Percentiles rank a stretch among this genome's conserved stretches.
Evolutionary conservation across 2,888 invertebrate genomes (phyloP).

Genomic region (Euspilapteryx auroguttella): DNA sequence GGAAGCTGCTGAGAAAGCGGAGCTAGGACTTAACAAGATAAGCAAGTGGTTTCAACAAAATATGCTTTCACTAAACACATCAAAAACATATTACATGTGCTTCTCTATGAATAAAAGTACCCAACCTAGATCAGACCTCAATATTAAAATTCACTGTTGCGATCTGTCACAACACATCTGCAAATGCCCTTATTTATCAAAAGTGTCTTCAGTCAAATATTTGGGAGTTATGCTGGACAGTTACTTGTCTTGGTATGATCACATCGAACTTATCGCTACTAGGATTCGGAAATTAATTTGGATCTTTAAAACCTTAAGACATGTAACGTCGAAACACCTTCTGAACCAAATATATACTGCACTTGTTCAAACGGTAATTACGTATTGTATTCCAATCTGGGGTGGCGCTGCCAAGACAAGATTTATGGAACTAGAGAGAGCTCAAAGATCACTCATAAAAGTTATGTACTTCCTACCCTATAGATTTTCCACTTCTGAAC

Average conservation of each 20-base stretch:
- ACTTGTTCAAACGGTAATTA: not conserved
- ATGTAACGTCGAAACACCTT: not conserved
- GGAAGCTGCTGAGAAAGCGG: not conserved
- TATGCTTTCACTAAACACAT: not conserved
- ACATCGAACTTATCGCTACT: not conserved
- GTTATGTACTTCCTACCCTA: too few species aligned
- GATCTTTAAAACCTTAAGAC: not conserved
- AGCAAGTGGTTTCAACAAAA: not conserved
- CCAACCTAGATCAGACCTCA: not conserved
- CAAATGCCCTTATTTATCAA: not conserved
- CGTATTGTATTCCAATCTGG: too few species aligned
- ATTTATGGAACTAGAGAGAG: too few species aligned
- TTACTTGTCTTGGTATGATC: not conserved
- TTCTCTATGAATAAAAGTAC: slow-evolving; percentile 1
- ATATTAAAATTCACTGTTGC: not conserved
- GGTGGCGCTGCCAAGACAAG: too few species aligned
- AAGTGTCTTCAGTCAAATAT: not conserved
- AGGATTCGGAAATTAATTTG: slow-evolving; percentile 1
- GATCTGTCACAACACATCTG: not conserved
- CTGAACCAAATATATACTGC: not conserved
- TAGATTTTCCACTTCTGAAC: too few species aligned
- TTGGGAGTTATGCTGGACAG: slow-evolving; percentile 1
- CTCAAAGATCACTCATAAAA: too few species aligned
- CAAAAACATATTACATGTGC: slow-evolving; percentile 1
- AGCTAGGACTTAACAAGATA: not conserved